Evolutionary conservation across 2,797 vertebrate species (phyloP).

Genomic region (Poecile montanus): DNA sequence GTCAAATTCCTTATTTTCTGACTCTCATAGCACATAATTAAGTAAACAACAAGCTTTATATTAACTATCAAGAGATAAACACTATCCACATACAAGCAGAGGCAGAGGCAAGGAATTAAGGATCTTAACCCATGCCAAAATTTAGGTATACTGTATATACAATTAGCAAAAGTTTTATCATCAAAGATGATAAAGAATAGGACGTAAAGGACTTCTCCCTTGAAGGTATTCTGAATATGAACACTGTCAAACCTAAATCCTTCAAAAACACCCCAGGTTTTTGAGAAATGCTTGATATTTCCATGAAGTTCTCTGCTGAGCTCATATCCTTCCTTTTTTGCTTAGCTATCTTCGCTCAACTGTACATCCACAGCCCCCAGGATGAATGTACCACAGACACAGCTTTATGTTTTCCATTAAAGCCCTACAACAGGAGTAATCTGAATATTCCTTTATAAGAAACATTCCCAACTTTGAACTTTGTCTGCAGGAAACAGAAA

Average conservation of each 20-base stretch:
- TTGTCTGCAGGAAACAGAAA: background rate
- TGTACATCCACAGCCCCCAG: background rate
- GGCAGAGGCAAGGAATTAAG: background rate
- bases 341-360: background rate
- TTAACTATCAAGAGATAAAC: background rate
- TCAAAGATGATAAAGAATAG: background rate
- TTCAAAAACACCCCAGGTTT: background rate
- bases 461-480: slow-evolving; percentile 40
- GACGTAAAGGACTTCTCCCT: background rate
- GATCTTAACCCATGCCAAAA: background rate
- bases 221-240: background rate
- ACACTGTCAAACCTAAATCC: background rate
- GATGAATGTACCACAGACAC: background rate
- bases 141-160: background rate
- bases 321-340: slow-evolving; percentile 35
- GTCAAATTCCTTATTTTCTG: background rate
- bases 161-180: background rate
- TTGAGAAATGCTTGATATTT: background rate
- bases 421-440: background rate
- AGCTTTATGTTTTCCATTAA: slow-evolving; percentile 27
- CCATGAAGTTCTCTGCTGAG: background rate
- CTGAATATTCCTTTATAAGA: slow-evolving; percentile 22
- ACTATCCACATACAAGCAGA: background rate
- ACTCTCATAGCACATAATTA: background rate
- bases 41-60: background rate